Conservation (phyloP, 2,113 vertebrate genomes). For the Ophthalmolycus amberensis region DNA sequence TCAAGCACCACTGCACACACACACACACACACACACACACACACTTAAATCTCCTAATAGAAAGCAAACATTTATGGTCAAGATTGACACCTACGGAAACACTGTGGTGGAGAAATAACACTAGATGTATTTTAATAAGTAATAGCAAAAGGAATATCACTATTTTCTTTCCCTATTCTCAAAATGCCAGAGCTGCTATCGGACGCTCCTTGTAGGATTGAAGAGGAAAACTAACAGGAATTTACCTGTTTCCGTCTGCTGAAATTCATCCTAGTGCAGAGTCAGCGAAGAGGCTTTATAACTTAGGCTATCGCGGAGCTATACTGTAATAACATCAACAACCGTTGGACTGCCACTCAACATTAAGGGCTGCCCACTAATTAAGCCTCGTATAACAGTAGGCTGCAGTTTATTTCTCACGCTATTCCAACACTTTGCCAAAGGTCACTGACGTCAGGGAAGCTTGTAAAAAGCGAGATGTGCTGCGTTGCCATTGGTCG, state of each 20-base stretch:
- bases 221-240: conserved; percentile 63
- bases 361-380: conserved; percentile 71
- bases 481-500: conserved; percentile 39
- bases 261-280: conserved; percentile 45
- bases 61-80: conserved; percentile 74
- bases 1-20: conserved; percentile 3
- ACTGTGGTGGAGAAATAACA: conserved; percentile 63
- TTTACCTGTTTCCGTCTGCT: conserved; percentile 67
- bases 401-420: conserved; percentile 71
- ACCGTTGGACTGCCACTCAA: conserved; percentile 67
- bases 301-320: conserved; percentile 36
- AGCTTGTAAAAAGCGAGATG: conserved; percentile 54
- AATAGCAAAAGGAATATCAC: conserved; percentile 64
- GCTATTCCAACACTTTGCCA: conserved; percentile 51
- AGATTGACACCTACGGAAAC: conserved; percentile 72
- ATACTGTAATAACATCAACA: conserved; percentile 63
- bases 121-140: conserved; percentile 75
- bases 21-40: not conserved
- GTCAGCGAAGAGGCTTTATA: conserved; percentile 50
- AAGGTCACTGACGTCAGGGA: conserved; percentile 34
- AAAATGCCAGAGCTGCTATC: conserved; percentile 60
- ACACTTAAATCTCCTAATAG: conserved; percentile 61
- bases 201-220: conserved; percentile 62
- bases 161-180: conserved; percentile 68
- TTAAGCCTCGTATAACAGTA: conserved; percentile 69